phyloP scores from a whole-genome alignment of 2,888 invertebrate species.

The Ametastegia equiseti region DNA sequence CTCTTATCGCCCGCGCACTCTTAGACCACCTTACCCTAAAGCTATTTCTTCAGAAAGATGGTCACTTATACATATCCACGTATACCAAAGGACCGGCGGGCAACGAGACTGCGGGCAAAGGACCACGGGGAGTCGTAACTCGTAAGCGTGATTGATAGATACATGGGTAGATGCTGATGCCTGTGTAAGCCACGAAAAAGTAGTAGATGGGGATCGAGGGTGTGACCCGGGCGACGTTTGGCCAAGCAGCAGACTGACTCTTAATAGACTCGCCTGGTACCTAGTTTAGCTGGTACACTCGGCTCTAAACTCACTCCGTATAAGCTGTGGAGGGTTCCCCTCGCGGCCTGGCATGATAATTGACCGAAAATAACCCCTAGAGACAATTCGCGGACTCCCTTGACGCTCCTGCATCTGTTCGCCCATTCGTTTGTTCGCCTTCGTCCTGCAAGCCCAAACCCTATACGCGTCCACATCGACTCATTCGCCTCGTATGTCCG shows the following conservation, averaged over 20 bases:
- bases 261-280: conserved; percentile 58
- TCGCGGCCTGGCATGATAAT: conserved; percentile 68
- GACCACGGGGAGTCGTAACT: conserved; percentile 46
- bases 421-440: conserved; percentile 40
- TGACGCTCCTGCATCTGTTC: conserved; percentile 43
- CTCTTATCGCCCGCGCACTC: no score
- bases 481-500: conserved; percentile 12
- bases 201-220: conserved; percentile 30
- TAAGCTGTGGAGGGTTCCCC: conserved; percentile 49
- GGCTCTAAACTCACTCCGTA: conserved; percentile 31
- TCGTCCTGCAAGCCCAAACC: neutral
- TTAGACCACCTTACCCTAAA: no score
- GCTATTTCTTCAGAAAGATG: conserved; percentile 7
- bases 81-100: neutral
- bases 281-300: neutral
- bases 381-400: conserved; percentile 61
- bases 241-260: conserved; percentile 44
- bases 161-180: conserved; percentile 43
- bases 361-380: conserved; percentile 75
- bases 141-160: conserved; percentile 48
- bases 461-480: neutral
- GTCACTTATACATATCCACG: neutral
- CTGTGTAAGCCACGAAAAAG: conserved; percentile 34
- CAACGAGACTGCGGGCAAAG: conserved; percentile 2
- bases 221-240: conserved; percentile 44